Base-by-base conservation (phyloP, 2,797 vertebrate species). In the Rhabdomys pumilio region DNA sequence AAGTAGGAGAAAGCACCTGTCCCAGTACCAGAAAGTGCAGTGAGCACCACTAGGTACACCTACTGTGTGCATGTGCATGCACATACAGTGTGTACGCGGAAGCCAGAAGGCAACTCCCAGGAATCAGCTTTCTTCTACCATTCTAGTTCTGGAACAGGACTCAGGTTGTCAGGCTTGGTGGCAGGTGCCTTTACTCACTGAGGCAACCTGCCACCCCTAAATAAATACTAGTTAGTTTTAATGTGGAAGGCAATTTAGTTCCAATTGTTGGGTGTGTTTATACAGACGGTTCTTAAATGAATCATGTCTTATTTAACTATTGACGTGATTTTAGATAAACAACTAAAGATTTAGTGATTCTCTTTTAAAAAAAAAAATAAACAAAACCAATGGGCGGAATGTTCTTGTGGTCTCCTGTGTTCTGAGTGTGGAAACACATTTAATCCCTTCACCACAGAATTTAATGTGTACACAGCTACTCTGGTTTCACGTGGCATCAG, bases 261-360 rank as follows among this genome's bases (percentile, higher is more conserved):
- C 85, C 63, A 91, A 91, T 1, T 91, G 47, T 87, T 93, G 55
- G 80, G 29, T 29, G 22, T 83, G 72, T 65, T 65, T 86, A 67
- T 59, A 92, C 13, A 72, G 75, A 94, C 8, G 4, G 55, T 38
- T 90, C 63, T 77, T 76, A 73, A 59, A 22, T n/a, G 6, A 91
- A 17, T 80, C 34, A 22, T n/a, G 53, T 77, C n/a, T 77, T 79
- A 67, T 41, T 13, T 90, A 72, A 90, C 59, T 34, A n/a, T 6
- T 53, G 63, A 72, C 5, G 20, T 59, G 44, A 96, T 44, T 93
- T 82, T 83, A 53, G 15, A 72, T 31, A 84, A 83, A 44, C 86
- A 57, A 47, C 22, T 3, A 92, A 82, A 87, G 79, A 89, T 29
- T 72, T 17, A 87, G 72, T n/a, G 82, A 82, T 75, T 97, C 79